A percentile compares a stretch with the other conserved stretches of the same genome.
Evolutionary conservation across 2,888 invertebrate genomes (phyloP).

Genomic region (Silvanus unidentatus): DNA sequence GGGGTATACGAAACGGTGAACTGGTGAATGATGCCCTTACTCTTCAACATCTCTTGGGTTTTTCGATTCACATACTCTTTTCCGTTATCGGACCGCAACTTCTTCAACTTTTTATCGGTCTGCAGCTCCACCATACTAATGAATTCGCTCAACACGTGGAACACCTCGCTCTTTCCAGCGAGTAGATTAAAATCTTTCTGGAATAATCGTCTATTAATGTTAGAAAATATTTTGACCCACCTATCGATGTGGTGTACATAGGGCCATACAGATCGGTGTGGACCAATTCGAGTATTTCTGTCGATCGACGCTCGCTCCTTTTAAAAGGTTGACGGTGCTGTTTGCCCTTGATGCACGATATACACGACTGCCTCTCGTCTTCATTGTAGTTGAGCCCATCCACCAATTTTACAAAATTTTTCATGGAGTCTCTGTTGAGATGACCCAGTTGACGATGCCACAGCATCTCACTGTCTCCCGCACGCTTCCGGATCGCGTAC

Average conservation of each 20-base stretch:
- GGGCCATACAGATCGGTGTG: slow-evolving; percentile 39
- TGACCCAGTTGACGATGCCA: slow-evolving; percentile 14
- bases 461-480: neutral
- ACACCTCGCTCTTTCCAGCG: slow-evolving; percentile 9
- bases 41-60: neutral
- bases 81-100: neutral
- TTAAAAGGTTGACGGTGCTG: neutral
- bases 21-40: slow-evolving; percentile 7
- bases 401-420: neutral
- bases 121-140: neutral
- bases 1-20: slow-evolving; percentile 9
- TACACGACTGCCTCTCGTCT: neutral
- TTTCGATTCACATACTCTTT: slow-evolving; percentile 1
- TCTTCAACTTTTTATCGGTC: neutral
- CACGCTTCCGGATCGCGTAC: neutral
- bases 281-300: slow-evolving; percentile 22
- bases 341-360: neutral
- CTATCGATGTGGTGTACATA: slow-evolving; percentile 32
- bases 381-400: neutral
- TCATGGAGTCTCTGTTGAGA: neutral
- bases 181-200: slow-evolving; percentile 25
- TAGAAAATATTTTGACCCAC: slow-evolving; percentile 35
- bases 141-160: neutral
- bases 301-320: neutral
- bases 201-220: slow-evolving; percentile 37